These are phyloP conservation scores for Marcusenius ussheri DNA, from an alignment of 2,113 vertebrate species.

Conservation along the genomic window DNA sequence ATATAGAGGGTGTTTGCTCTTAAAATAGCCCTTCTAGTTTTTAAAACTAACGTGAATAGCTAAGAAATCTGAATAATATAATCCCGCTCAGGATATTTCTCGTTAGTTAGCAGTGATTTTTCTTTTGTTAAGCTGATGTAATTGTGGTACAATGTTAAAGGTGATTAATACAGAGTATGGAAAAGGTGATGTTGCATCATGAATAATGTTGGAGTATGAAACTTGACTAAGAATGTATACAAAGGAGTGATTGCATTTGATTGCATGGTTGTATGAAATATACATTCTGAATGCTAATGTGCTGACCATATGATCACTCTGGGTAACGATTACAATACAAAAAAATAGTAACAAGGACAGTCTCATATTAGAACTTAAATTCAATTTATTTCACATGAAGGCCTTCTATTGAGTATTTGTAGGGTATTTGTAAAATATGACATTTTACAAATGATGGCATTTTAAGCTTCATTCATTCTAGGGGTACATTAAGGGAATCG, in stretches of 20 bases:
- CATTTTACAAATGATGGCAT: neutral
- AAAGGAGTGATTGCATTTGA: constrained; percentile 3
- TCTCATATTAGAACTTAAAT: neutral
- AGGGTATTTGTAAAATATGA: neutral
- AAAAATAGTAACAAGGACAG: neutral
- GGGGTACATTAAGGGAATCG: neutral
- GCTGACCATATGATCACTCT: neutral
- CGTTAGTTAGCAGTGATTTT: neutral
- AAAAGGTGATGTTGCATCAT: neutral
- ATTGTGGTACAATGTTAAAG: constrained; percentile 1
- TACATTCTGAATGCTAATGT: neutral
- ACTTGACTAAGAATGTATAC: neutral
- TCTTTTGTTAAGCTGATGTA: constrained; percentile 2
- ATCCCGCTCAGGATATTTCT: neutral
- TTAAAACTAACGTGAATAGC: constrained; percentile 4
- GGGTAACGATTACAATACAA: neutral
- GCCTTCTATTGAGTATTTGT: constrained; percentile 6
- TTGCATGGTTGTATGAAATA: neutral
- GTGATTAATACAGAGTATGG: neutral
- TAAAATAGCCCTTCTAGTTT: constrained; percentile 3
- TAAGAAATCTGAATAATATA: constrained; percentile 5
- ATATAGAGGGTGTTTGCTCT: constrained; percentile 4
- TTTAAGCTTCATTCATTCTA: neutral
- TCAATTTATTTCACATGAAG: neutral
- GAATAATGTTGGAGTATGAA: neutral